Conservation (phyloP, 2,113 vertebrate genomes). For the Loxodonta africana region DNA sequence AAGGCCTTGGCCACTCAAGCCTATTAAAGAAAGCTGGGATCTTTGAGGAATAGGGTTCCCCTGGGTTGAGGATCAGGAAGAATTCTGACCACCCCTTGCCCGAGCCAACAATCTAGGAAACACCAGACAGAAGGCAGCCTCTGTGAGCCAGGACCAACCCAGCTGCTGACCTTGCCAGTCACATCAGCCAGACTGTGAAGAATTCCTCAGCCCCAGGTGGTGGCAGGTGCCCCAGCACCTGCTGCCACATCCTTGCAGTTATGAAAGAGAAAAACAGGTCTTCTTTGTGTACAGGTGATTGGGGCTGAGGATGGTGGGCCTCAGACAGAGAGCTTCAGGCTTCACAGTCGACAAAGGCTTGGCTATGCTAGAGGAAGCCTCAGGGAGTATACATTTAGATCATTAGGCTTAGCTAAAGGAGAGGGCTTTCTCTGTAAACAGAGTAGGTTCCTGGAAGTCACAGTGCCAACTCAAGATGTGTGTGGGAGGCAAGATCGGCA, state of each 20-base stretch:
- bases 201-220: not conserved
- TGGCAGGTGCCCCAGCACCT: not conserved
- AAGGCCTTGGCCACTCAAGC: not conserved
- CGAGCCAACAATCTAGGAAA: not conserved
- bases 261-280: not conserved
- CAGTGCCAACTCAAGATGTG: not conserved
- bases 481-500: not conserved
- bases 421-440: not conserved
- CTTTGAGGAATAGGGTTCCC: not conserved
- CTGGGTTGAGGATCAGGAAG: not conserved
- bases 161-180: not conserved
- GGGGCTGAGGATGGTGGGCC: accelerated
- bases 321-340: not conserved
- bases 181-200: not conserved
- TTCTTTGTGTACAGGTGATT: not conserved
- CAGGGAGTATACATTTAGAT: not conserved
- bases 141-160: not conserved
- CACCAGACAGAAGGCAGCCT: too few relatives aligned
- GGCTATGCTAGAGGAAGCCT: not conserved
- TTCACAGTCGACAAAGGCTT: not conserved
- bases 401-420: not conserved
- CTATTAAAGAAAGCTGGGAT: not conserved
- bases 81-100: not conserved
- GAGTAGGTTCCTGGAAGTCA: not conserved
- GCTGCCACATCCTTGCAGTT: not conserved